Evolutionary conservation across 2,888 invertebrate genomes (phyloP).

Genomic region (Scaptodrosophila latifasciaeformis): DNA sequence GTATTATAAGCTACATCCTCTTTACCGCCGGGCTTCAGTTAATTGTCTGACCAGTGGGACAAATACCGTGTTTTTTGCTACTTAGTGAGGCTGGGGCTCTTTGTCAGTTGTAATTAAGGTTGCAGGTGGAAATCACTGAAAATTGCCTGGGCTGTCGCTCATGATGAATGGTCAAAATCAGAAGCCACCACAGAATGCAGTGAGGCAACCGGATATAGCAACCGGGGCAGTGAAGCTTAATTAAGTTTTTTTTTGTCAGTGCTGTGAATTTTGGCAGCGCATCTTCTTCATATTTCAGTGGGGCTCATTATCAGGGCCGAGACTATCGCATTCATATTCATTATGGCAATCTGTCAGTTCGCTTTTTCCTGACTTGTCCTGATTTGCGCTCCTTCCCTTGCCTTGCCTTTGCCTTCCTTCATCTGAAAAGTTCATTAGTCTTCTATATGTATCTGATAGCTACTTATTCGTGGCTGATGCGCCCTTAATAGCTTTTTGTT

Average conservation of each 20-base stretch:
- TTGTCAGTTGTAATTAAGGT: conserved; percentile 40
- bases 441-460: conserved; percentile 13
- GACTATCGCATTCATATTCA: conserved; percentile 25
- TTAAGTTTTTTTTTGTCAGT: no score
- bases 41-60: conserved; percentile 26
- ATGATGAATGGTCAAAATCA: conserved; percentile 19
- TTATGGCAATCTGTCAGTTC: conserved; percentile 33
- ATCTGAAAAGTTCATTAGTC: conserved; percentile 36
- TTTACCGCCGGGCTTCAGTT: conserved; percentile 9
- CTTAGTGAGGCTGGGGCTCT: not conserved
- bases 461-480: not conserved
- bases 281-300: no score
- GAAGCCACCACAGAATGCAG: no score
- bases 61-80: conserved; percentile 1
- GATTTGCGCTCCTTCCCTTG: conserved; percentile 16
- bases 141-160: conserved; percentile 31
- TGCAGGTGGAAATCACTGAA: conserved; percentile 24
- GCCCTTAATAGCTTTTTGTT: conserved; percentile 21
- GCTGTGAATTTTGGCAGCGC: no score
- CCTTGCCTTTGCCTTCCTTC: conserved; percentile 5
- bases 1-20: conserved; percentile 5
- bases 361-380: no score
- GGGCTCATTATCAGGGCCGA: no score
- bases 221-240: no score
- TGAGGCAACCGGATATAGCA: no score